phyloP scores from a whole-genome alignment of 2,888 invertebrate species.

The Mylabris sibirica region DNA sequence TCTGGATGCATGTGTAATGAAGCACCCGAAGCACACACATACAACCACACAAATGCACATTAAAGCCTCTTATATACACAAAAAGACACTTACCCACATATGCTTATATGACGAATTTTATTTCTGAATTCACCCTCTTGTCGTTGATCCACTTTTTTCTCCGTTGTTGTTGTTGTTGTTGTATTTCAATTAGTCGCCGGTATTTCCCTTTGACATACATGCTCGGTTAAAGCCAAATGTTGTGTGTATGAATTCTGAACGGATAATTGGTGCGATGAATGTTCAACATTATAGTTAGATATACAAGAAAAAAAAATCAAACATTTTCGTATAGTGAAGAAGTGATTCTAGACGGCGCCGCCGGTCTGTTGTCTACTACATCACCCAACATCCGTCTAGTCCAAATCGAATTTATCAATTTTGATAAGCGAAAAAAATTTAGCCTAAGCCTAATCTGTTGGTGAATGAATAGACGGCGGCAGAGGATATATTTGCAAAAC shows the following conservation, averaged over 20 bases:
- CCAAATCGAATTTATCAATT: not conserved
- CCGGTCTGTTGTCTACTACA: slow-evolving; percentile 28
- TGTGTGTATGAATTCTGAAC: slow-evolving; percentile 40
- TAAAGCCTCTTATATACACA: no score
- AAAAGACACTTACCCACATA: not conserved
- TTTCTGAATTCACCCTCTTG: slow-evolving; percentile 7
- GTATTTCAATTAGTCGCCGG: slow-evolving; percentile 24
- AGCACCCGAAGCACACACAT: slow-evolving; percentile 2
- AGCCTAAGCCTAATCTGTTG: not conserved
- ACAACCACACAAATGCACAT: no score
- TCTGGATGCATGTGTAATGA: slow-evolving; percentile 25
- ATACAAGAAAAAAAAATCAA: slow-evolving; percentile 21
- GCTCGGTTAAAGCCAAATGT: slow-evolving; percentile 47
- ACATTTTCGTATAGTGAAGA: slow-evolving; percentile 36
- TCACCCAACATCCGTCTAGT: not conserved
- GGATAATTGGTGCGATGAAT: slow-evolving; percentile 38
- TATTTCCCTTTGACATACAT: slow-evolving; percentile 40
- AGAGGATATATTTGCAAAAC: not conserved
- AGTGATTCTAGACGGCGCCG: slow-evolving; percentile 34
- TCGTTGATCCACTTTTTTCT: not conserved
- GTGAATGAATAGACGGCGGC: not conserved
- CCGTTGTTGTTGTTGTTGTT: not conserved
- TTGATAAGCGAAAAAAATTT: not conserved
- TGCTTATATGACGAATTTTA: slow-evolving; percentile 2
- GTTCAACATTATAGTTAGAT: slow-evolving; percentile 25